Percentiles rank a stretch among this genome's conserved stretches.
These are phyloP conservation scores for Tamandua tetradactyla DNA, from an alignment of 2,797 vertebrate species.

Conservation along the genomic window DNA sequence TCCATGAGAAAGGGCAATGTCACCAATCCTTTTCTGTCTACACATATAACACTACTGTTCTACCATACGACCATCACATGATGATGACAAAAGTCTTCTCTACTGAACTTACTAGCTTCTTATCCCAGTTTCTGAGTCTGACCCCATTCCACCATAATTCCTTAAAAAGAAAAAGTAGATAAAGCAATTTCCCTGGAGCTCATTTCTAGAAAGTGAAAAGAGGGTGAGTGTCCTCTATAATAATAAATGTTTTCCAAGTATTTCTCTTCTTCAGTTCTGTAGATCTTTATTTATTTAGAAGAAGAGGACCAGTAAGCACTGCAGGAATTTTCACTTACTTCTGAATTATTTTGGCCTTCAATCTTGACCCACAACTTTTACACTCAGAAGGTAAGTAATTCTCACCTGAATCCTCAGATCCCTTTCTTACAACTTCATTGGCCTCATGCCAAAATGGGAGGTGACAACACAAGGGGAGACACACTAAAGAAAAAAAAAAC, in stretches of 20 bases:
- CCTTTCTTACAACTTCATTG: background rate
- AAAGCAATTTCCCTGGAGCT: background rate
- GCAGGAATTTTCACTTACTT: background rate
- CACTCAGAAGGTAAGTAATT: background rate
- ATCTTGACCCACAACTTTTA: background rate
- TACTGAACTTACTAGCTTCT: background rate
- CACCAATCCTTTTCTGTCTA: background rate
- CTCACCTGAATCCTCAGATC: background rate
- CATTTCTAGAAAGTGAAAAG: background rate
- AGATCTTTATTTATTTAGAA: background rate
- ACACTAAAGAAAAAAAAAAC: background rate
- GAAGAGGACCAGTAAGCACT: background rate
- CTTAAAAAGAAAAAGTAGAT: background rate
- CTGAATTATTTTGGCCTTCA: background rate
- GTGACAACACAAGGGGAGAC: background rate
- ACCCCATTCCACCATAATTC: background rate
- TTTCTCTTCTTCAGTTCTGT: background rate
- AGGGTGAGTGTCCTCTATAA: accelerated
- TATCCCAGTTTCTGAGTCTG: background rate
- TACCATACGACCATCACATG: background rate
- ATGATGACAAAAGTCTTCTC: background rate
- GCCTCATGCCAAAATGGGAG: background rate
- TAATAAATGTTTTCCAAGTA: background rate
- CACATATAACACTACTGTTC: accelerated
- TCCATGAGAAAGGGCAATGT: background rate